Base-by-base conservation (phyloP, 1,140 invertebrate species). In the Laodelphax striatellus region DNA sequence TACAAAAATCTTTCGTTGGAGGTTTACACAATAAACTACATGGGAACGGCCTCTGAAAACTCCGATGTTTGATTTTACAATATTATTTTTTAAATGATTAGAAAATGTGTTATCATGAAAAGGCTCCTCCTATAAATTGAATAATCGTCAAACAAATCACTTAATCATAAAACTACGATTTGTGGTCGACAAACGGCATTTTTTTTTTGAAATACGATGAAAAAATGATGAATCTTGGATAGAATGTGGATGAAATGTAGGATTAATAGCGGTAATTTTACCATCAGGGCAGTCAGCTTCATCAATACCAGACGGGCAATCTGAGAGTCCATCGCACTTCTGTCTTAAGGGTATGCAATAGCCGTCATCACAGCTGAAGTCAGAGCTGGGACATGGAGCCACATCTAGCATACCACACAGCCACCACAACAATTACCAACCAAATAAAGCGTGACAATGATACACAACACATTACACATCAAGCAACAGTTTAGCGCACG, bases 261-360 rank as follows among this genome's bases (percentile, higher is more conserved):
- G 17, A 52, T 24, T 52, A 52, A 52, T 21, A 52, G 22, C 22
- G 46, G 19, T 21, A 60, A 55, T 44, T 43, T 60, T 60, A 60
- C 59, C 59, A 44, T 60, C 59, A 55, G 46, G 44, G 63, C 70
- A 72, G 24, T 65, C 64, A 14, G 28, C 28, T 65, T 74, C 73
- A 63, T 73, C 72, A 21, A 62, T 64, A 6, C 52, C 61, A 52
- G 70, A 69, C 31, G 62, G 64, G 68, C 76, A 77, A 64, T 77
- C 71, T 21, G 17, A 3, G n/a, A 56, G 38, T 9, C 67, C 59
- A 61, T 74, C 66, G 59, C 72, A 74, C 34, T 67, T 61, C 62
- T 66, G 67, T 21, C 58, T 63, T 17, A 65, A 63, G 8, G 69
- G 65, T 56, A 78, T 72, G 66, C 76, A 78, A 44, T 63, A 66